Conservation (phyloP, 2,797 vertebrate genomes). For the Perdix hodgsoniae region DNA sequence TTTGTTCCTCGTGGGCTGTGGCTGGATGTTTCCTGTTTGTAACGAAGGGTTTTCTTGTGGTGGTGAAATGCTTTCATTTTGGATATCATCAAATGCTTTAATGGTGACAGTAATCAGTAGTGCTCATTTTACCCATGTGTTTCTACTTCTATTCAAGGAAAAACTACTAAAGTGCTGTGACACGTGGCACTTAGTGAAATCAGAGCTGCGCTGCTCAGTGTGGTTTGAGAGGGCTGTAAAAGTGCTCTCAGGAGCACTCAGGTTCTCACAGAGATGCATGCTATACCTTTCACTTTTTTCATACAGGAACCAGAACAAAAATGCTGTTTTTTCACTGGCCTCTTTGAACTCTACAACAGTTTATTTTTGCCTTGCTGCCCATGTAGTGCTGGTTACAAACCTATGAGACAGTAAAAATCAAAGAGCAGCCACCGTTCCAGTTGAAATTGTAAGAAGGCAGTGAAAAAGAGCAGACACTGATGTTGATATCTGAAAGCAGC, state of each 20-base stretch:
- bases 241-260: not conserved
- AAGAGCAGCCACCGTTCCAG: not conserved
- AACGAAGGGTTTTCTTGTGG: not conserved
- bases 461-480: not conserved
- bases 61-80: not conserved
- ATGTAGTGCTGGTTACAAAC: not conserved
- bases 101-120: not conserved
- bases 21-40: not conserved
- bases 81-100: not conserved
- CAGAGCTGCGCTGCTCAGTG: not conserved
- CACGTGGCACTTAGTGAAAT: not conserved
- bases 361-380: not conserved
- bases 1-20: not conserved
- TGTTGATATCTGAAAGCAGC: not conserved
- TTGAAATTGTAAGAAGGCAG: not conserved
- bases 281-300: not conserved
- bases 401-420: not conserved
- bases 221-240: not conserved
- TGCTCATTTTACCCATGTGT: not conserved
- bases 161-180: not conserved
- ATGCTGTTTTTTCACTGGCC: not conserved
- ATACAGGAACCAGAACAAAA: not conserved
- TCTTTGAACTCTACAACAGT: not conserved
- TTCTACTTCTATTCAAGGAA: not conserved
- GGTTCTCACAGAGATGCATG: not conserved